A percentile compares a stretch with the other conserved stretches of the same genome.
phyloP scores from a whole-genome alignment of 2,888 invertebrate species.

The Neelides folsomi region DNA sequence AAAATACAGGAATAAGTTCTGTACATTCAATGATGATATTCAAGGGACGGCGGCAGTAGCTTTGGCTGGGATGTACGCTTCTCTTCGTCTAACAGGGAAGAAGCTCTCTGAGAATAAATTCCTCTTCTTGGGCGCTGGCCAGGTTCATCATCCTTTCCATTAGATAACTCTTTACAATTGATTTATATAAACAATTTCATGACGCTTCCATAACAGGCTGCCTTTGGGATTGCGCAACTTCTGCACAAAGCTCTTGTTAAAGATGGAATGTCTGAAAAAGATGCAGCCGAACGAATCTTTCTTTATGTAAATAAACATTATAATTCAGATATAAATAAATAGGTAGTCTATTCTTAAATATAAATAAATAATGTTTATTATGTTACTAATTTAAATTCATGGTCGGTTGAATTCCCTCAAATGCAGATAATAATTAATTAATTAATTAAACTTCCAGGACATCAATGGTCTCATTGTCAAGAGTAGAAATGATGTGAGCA shows the following conservation, averaged over 20 bases:
- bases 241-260: conserved; percentile 83
- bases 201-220: conserved; percentile 42
- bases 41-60: conserved; percentile 96
- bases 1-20: conserved; percentile 75
- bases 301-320: conserved; percentile 22
- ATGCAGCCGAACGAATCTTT: conserved; percentile 74
- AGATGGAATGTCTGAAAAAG: conserved; percentile 61
- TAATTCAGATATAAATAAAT: too few relatives aligned
- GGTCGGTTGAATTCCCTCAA: too few relatives aligned
- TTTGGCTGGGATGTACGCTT: conserved; percentile 81
- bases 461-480: conserved; percentile 86
- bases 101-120: conserved; percentile 69
- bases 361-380: too few relatives aligned
- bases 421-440: too few relatives aligned
- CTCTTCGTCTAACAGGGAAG: conserved; percentile 68
- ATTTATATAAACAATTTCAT: too few relatives aligned
- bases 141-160: conserved; percentile 40
- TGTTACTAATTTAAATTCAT: too few relatives aligned
- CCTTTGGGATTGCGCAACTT: conserved; percentile 82
- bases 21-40: conserved; percentile 98
- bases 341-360: too few relatives aligned
- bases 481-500: conserved; percentile 56
- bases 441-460: conserved; percentile 52
- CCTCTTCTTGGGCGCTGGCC: conserved; percentile 93
- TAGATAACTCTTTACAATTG: too few relatives aligned